phyloP scores from a whole-genome alignment of 1,140 invertebrate species.

The Teleogryllus occipitalis region DNA sequence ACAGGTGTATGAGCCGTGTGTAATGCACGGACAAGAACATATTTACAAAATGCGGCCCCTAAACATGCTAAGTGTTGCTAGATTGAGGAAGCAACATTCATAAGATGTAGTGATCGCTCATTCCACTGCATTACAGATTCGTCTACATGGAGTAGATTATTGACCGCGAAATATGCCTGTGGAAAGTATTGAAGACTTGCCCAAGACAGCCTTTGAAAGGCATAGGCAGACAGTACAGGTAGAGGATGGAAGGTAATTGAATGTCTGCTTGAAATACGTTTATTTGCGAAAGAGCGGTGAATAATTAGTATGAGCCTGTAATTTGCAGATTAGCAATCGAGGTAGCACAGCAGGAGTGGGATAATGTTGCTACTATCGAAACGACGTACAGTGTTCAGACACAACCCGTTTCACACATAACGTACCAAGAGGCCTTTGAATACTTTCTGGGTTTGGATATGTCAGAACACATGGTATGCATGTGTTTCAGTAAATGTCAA shows the following conservation, averaged over 20 bases:
- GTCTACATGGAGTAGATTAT: background rate
- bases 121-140: no score
- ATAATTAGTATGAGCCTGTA: background rate
- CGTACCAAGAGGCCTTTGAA: slow-evolving; percentile 12
- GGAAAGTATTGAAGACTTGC: background rate
- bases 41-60: no score
- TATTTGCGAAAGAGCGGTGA: background rate
- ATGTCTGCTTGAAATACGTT: no score
- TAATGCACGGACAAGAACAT: no score
- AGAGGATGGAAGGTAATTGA: slow-evolving; percentile 10
- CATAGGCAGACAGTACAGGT: slow-evolving; percentile 1
- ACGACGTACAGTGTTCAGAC: background rate
- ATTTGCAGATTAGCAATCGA: slow-evolving; percentile 9
- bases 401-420: slow-evolving; percentile 7
- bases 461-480: slow-evolving; percentile 11
- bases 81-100: no score
- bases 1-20: no score
- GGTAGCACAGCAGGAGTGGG: slow-evolving; percentile 15
- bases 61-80: no score
- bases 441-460: slow-evolving; percentile 8
- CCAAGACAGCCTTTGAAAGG: slow-evolving; percentile 7
- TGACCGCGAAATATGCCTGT: background rate
- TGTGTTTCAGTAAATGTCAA: background rate
- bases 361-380: slow-evolving; percentile 16
- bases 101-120: no score